These are phyloP conservation scores for Criorhina ranunculi DNA, from an alignment of 2,888 invertebrate genomes.

Conservation along the genomic window DNA sequence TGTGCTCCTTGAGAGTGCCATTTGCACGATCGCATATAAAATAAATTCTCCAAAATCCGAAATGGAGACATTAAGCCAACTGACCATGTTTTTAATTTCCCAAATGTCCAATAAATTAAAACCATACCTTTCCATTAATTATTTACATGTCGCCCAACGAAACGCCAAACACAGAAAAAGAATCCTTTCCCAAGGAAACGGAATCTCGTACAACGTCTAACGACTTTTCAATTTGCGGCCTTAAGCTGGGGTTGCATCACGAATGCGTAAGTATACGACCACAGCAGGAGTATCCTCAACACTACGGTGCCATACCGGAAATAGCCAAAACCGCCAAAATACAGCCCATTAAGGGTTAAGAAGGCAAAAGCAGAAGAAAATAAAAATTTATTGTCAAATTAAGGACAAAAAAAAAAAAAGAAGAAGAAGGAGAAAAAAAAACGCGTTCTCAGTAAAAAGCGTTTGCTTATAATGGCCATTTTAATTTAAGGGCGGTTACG, in stretches of 20 bases:
- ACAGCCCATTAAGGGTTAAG: constrained; percentile 76
- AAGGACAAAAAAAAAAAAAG: constrained; percentile 53
- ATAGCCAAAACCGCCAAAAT: constrained; percentile 76
- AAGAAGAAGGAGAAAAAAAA: constrained; percentile 32
- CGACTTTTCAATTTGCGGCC: constrained; percentile 73
- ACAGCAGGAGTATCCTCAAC: constrained; percentile 36
- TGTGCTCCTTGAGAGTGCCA: constrained; percentile 46
- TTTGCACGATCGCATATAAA: constrained; percentile 66
- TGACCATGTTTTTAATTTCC: constrained; percentile 77
- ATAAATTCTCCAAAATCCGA: constrained; percentile 70
- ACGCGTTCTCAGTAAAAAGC: constrained; percentile 62
- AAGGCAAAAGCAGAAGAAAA: constrained; percentile 75
- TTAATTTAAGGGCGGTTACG: constrained; percentile 74
- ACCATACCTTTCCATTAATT: constrained; percentile 78
- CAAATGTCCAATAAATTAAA: constrained; percentile 77
- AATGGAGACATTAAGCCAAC: constrained; percentile 76
- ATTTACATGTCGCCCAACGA: constrained; percentile 67
- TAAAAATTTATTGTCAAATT: constrained; percentile 77
- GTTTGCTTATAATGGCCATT: constrained; percentile 74
- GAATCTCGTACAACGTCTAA: constrained; percentile 62
- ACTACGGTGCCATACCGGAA: constrained; percentile 63
- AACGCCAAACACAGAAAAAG: constrained; percentile 60
- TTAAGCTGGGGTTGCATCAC: constrained; percentile 67
- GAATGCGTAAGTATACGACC: constrained; percentile 73
- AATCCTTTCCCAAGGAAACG: constrained; percentile 53